phyloP scores from a whole-genome alignment of 2,797 vertebrate genomes.

The Toxotes lorentzi region DNA sequence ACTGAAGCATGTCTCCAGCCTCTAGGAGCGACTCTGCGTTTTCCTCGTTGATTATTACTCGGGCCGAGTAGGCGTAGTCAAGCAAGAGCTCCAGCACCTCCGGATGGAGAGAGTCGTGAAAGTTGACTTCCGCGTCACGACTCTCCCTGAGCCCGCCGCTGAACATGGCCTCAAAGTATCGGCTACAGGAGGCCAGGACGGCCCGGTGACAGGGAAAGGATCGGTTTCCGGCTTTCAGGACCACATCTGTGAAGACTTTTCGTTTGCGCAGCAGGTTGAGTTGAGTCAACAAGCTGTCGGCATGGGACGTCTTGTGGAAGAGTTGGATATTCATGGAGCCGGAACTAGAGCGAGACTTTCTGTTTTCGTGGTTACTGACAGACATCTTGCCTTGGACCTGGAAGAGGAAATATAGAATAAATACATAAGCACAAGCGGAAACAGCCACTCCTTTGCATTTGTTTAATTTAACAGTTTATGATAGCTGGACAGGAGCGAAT shows the following conservation, averaged over 20 bases:
- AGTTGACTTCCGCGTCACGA: conserved; percentile 87
- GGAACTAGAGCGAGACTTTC: conserved; percentile 90
- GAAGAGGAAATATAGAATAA: background rate
- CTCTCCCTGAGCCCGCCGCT: conserved; percentile 88
- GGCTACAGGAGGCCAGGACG: conserved; percentile 89
- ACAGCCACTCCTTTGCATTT: background rate
- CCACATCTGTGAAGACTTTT: conserved; percentile 87
- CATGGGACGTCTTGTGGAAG: conserved; percentile 90
- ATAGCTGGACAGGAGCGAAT: background rate
- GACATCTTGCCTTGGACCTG: conserved; percentile 84
- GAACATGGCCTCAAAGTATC: conserved; percentile 92
- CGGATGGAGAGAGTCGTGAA: conserved; percentile 88
- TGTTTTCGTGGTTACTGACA: conserved; percentile 90
- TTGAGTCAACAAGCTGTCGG: conserved; percentile 90
- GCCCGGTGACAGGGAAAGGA: conserved; percentile 89
- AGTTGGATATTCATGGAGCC: conserved; percentile 92
- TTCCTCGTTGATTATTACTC: conserved; percentile 90
- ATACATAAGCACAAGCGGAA: background rate
- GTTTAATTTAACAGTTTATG: background rate
- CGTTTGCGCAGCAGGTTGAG: conserved; percentile 89
- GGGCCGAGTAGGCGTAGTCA: conserved; percentile 89
- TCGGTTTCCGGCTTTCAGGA: conserved; percentile 85
- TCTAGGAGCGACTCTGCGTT: conserved; percentile 90
- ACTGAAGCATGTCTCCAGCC: conserved; percentile 91
- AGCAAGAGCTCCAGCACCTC: conserved; percentile 90